Percentiles rank a stretch among this genome's conserved stretches.
phyloP scores from a whole-genome alignment of 2,888 invertebrate species.

The Lissonota sp. region DNA sequence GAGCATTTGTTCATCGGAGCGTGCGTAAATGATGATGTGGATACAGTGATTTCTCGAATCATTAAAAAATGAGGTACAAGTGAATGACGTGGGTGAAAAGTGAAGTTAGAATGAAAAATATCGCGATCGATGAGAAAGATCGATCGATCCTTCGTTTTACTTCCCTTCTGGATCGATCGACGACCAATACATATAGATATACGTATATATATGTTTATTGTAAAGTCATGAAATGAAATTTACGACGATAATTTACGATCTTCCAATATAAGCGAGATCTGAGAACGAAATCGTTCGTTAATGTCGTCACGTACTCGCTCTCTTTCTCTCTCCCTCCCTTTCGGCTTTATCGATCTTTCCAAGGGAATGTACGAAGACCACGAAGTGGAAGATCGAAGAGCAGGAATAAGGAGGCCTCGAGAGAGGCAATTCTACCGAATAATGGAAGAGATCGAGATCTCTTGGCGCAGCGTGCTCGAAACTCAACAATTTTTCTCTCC shows the following conservation, averaged over 20 bases:
- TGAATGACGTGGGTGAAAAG: too few relatives aligned
- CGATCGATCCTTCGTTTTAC: conserved; percentile 11
- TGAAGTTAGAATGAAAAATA: neutral
- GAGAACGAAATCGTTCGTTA: conserved; percentile 71
- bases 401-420: conserved; percentile 36
- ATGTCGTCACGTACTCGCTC: conserved; percentile 74
- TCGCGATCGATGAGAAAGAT: conserved; percentile 15
- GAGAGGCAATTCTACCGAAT: conserved; percentile 60
- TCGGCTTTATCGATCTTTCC: conserved; percentile 49
- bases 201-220: neutral
- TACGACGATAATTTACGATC: conserved; percentile 70
- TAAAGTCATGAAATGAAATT: conserved; percentile 59
- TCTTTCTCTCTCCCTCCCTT: conserved; percentile 21
- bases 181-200: conserved; percentile 34
- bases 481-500: conserved; percentile 20
- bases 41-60: too few relatives aligned
- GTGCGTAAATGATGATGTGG: too few relatives aligned
- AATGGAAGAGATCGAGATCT: conserved; percentile 63
- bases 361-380: conserved; percentile 19
- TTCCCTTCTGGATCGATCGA: conserved; percentile 25
- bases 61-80: too few relatives aligned
- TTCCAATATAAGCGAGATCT: conserved; percentile 60
- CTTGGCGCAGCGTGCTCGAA: conserved; percentile 19
- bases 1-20: too few relatives aligned
- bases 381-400: conserved; percentile 22